Evolutionary conservation across 2,888 invertebrate species (phyloP).

Genomic region (Electrophaes corylata): DNA sequence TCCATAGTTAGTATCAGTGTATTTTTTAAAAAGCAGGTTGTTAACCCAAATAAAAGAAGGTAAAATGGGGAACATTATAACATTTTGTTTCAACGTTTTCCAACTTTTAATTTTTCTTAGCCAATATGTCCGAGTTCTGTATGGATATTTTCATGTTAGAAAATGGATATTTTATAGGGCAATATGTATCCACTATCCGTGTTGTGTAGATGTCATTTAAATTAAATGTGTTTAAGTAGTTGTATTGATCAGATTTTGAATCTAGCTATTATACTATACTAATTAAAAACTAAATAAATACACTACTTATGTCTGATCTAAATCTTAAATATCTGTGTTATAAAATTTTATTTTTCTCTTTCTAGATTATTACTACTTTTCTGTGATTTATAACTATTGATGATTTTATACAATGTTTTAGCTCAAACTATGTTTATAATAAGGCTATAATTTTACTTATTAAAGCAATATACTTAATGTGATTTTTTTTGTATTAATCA

Average conservation of each 20-base stretch:
- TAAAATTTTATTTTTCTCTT: constrained; percentile 61
- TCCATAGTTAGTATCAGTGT: background rate
- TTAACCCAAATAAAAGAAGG: background rate
- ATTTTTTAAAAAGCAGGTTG: background rate
- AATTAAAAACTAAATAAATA: too few relatives aligned
- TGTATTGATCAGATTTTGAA: constrained; percentile 37
- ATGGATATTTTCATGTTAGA: constrained; percentile 48
- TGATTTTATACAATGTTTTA: constrained; percentile 78
- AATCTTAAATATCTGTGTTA: constrained; percentile 4
- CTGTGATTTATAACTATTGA: constrained; percentile 80
- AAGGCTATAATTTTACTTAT: constrained; percentile 78
- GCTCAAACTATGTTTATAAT: constrained; percentile 65
- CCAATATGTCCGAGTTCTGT: constrained; percentile 46
- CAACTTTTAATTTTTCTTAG: constrained; percentile 45
- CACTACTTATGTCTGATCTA: background rate
- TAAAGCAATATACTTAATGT: constrained; percentile 71
- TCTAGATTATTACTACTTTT: constrained; percentile 69
- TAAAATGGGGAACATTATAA: background rate
- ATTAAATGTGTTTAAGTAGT: constrained; percentile 26
- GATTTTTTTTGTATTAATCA: constrained; percentile 28
- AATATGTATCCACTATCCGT: constrained; percentile 33
- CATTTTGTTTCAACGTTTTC: background rate
- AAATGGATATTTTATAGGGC: constrained; percentile 43
- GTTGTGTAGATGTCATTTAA: constrained; percentile 45
- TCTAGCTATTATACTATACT: constrained; percentile 20